Base-by-base conservation (phyloP, 2,888 invertebrate species). In the Apamea sordens region DNA sequence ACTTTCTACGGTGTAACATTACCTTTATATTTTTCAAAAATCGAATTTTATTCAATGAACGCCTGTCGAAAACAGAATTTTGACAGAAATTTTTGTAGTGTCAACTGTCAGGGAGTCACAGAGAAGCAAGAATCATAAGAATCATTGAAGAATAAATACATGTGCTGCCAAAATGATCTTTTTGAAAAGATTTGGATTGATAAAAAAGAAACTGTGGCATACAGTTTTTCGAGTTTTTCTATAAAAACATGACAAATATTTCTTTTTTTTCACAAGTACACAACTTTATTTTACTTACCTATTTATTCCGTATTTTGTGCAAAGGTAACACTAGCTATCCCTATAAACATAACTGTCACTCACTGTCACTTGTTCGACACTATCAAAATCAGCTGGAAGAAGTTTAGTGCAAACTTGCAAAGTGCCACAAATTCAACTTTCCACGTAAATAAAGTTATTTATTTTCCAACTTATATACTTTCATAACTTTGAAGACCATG, bases 401-500 rank as follows among this genome's bases (percentile, higher is more conserved):
- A 13, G 15, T 36, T n/a, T n/a, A n/a, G n/a, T n/a, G n/a, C n/a
- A n/a, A n/a, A n/a, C n/a, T n/a, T n/a, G 8, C 21, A 0, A 41
- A 56, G 36, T 76, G 36, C 56, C 44, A 72, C 21, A 47, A 70
- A 47, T 69, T 75, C 15, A 67, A 70, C 10, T 61, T 65, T 86
- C 41, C 67, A 85, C 79, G 41, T 77, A 87, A 70, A 70, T 84
- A 76, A 28, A 81, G 15, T 47, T 32, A 63, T 24, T 32, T 44
- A 41, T 1, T 18, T 56, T 21, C 21, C 13, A 73, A 68, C 72
- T 15, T 67, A 36, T 50, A 18, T 24, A 63, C 18, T 41, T n/a
- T n/a, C n/a, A n/a, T 44, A 53, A 53, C 13, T 63, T 79, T 63
- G 8, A 21, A 72, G 32, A 90, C 72, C 72, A 98, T 98, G 98